Percentiles rank a stretch among this genome's conserved stretches.
phyloP scores from a whole-genome alignment of 92 coral and sea anemone species.

The Parazoanthus atlanticus region DNA sequence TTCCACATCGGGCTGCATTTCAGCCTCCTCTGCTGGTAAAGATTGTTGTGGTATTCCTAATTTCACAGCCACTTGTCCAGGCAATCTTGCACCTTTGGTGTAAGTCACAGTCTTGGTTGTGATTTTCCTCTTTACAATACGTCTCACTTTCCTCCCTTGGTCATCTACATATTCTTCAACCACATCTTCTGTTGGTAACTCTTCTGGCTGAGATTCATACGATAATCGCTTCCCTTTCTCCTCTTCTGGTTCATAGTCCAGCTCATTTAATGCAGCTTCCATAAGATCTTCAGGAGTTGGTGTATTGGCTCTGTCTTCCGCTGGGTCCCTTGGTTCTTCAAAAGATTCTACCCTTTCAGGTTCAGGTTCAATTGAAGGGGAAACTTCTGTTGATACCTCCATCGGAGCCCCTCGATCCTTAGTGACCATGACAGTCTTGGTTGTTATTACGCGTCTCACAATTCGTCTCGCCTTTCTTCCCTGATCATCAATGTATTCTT shows the following conservation, averaged over 20 bases:
- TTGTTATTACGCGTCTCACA: constrained; percentile 29
- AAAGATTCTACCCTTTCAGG: constrained; percentile 21
- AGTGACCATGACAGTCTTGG: constrained; percentile 28
- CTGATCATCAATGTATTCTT: constrained; percentile 66
- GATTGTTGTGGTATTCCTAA: constrained; percentile 33
- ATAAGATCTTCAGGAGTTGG: constrained; percentile 37
- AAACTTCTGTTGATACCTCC: neutral
- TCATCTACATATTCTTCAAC: constrained; percentile 79
- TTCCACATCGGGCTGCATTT: constrained; percentile 6
- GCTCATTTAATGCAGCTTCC: constrained; percentile 33
- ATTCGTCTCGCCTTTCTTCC: constrained; percentile 54
- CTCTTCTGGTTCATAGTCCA: constrained; percentile 8
- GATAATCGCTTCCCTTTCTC: neutral
- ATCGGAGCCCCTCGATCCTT: neutral
- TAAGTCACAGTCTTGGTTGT: constrained; percentile 43
- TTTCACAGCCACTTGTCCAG: constrained; percentile 38
- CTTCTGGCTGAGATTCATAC: constrained; percentile 24
- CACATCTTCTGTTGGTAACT: constrained; percentile 54
- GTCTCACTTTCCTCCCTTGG: constrained; percentile 71
- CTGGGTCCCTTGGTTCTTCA: neutral
- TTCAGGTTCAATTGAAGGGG: constrained; percentile 26
- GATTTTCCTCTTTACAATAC: constrained; percentile 61
- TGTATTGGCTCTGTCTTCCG: neutral
- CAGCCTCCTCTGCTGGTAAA: constrained; percentile 28
- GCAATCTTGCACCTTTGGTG: constrained; percentile 28